Evolutionary conservation across 2,797 vertebrate genomes (phyloP).

Genomic region (Kryptopterus vitreolus): DNA sequence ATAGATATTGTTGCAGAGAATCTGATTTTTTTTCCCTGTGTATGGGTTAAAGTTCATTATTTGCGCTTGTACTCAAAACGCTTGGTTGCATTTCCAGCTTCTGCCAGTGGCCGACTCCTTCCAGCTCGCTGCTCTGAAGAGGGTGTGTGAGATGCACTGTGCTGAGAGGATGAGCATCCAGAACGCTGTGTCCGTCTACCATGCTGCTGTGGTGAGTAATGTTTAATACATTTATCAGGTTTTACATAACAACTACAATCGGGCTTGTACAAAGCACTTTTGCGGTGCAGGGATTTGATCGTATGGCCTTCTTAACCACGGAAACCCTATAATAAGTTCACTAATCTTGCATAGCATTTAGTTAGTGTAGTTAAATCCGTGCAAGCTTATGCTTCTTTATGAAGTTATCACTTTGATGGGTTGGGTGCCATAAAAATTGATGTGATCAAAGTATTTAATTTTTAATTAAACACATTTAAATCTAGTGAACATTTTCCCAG

Average conservation of each 20-base stretch:
- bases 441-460: too few relatives aligned
- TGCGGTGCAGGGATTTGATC: background rate
- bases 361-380: background rate
- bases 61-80: background rate
- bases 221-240: background rate
- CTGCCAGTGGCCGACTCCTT: constrained; percentile 84
- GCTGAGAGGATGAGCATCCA: constrained; percentile 80
- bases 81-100: constrained; percentile 68
- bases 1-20: background rate
- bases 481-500: too few relatives aligned
- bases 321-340: background rate
- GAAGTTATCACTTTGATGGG: too few relatives aligned
- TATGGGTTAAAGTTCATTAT: too few relatives aligned
- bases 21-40: background rate
- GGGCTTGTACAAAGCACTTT: background rate
- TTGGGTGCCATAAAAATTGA: too few relatives aligned
- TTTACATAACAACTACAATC: background rate
- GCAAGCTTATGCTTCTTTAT: too few relatives aligned
- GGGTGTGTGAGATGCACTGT: constrained; percentile 85
- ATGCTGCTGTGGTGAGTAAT: constrained; percentile 80
- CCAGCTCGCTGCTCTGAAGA: constrained; percentile 83
- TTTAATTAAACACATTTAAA: too few relatives aligned
- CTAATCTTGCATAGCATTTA: background rate
- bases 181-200: constrained; percentile 80
- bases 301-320: background rate